Evolutionary conservation across 1,140 invertebrate genomes (phyloP), one percentile per base, ranked within the genome.

Genomic region (Papilio polyxenes): DNA sequence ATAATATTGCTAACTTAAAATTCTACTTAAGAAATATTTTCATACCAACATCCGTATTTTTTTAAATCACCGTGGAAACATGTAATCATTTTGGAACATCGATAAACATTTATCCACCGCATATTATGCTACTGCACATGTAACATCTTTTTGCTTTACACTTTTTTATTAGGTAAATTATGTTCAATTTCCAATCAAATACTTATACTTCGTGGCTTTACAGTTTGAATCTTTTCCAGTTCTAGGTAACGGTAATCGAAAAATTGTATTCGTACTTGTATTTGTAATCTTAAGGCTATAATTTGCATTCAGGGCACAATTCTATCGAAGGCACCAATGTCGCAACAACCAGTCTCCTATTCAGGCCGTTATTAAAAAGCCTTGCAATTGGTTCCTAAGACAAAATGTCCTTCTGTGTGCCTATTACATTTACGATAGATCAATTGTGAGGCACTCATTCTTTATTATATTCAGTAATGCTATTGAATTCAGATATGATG

Each of bases 271-370:
- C 7, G 83, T 77, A 44, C 4, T 44, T 44, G 40, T 44, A 44
- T 44, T 44, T 44, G 83, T 77, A 85, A 59, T 59, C 17, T 56
- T 59, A 59, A 81, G 84, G 85, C 48, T 77, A 79, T 51, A 51
- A 86, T 86, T 86, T 85, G 81, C 81, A 86, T 86, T 86, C 85
- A 86, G 83, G 82, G 80, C 83, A 81, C 82, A 81, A 82, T 82
- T 83, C 69, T 44, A 82, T 79, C 77, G 77, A 79, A 79, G 77
- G 77, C n/a, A 79, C 56, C 56, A 31, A 11, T 79, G 77, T 62
- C 8, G 77, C 77, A 79, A 79, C 77, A 40, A 44, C 77, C 56
- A 79, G 53, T 79, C 53, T 79, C 77, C 53, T 62, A 79, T 79
- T 79, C 77, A 79, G 77, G 56, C 77, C 77, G 15, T 79, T 79